Base-by-base conservation (phyloP, 2,888 invertebrate genomes). In the Dasypogon diadema region DNA sequence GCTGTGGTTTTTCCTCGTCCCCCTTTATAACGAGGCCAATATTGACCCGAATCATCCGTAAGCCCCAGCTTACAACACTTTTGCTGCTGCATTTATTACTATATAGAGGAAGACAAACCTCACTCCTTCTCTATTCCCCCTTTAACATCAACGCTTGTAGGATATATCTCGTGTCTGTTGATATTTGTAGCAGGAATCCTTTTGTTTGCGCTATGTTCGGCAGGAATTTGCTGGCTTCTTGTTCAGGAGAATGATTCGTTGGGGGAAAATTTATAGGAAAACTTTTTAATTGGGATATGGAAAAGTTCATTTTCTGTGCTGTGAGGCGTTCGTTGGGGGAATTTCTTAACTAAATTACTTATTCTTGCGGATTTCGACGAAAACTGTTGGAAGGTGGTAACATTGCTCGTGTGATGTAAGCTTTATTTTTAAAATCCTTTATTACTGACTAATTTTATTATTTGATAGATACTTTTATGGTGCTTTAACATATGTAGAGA, bases 61-160 rank as follows among this genome's bases (percentile, higher is more conserved):
- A 80, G 79, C 79, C 79, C 73, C 58, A 75, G 80, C 79, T 80
- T 80, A 80, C 79, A 80, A 78, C 79, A 78, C 79, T 75, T 75
- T 68, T 55, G 21, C 63, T 51, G 56, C 75, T 78, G 54, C 60
- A 78, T 79, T 78, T 68, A 51, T 46, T 22, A 75, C 70, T 75
- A 30, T 26, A 63, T 5, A 34, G 10, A 18, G 63, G 22, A 37
- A 34, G 14, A 30, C 24, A 56, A 60, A 72, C 75, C 73, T 77
- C 56, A 65, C 73, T 58, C 75, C 54, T 58, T 73, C 54, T 68
- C 21, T 55, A 75, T 54, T 77, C 30, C 65, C 24, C 18, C 48
- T 46, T 46, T 60, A 42, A 26, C 65, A 48, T 65, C 42, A 46
- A 46, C 63, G 42, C 54, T 54, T 46, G 21, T 48, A 34, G 34